A percentile compares a stretch with the other conserved stretches of the same genome.
Evolutionary conservation across 2,888 invertebrate species (phyloP).

Genomic region (Amaurobius ferox): DNA sequence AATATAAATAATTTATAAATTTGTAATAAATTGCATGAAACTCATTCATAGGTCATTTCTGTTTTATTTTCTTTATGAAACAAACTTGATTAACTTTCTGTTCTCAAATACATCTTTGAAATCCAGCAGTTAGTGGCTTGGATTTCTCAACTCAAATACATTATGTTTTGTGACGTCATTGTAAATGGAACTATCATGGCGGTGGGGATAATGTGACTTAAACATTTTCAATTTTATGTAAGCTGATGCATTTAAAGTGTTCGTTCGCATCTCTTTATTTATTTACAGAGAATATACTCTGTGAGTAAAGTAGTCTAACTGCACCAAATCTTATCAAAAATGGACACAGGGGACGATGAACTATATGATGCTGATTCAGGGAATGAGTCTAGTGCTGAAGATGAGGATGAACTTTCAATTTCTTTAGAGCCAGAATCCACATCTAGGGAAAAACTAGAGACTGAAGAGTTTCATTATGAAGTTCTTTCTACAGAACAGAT

Average conservation of each 20-base stretch:
- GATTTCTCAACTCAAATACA: conserved; percentile 49
- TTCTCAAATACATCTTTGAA: too few relatives aligned
- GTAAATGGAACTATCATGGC: conserved; percentile 58
- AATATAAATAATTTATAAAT: too few relatives aligned
- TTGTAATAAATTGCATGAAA: too few relatives aligned
- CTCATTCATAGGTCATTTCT: too few relatives aligned
- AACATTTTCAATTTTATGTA: neutral
- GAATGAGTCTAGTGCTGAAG: conserved; percentile 87
- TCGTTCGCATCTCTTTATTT: neutral
- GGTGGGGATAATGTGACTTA: conserved; percentile 40
- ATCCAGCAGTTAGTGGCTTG: too few relatives aligned
- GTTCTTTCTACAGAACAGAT: conserved; percentile 97
- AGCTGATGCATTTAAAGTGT: neutral
- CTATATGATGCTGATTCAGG: conserved; percentile 88
- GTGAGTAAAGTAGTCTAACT: neutral
- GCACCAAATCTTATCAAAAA: conserved; percentile 76
- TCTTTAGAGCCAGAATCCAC: conserved; percentile 80
- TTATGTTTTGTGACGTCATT: conserved; percentile 59
- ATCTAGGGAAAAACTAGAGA: conserved; percentile 82
- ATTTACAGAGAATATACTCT: neutral
- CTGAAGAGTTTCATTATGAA: conserved; percentile 91
- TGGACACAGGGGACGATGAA: conserved; percentile 97
- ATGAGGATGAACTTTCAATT: conserved; percentile 82
- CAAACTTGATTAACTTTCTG: neutral
- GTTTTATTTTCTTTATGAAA: too few relatives aligned